A percentile compares a stretch with the other conserved stretches of the same genome.
Conservation (phyloP, 2,888 invertebrate species). For the Macaria liturata region DNA sequence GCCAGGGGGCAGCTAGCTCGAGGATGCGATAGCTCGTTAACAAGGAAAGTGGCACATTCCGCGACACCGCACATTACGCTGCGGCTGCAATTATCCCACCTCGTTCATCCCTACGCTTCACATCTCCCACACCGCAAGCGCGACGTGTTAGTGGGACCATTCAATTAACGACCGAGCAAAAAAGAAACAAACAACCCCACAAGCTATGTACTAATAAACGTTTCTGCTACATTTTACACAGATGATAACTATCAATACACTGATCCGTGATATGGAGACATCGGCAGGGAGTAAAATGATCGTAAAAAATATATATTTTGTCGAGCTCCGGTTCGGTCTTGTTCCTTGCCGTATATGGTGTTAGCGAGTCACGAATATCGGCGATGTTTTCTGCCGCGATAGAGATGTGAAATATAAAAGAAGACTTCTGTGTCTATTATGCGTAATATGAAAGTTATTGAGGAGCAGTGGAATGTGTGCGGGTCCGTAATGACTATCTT, state of each 20-base stretch:
- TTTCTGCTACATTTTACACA: too few species aligned
- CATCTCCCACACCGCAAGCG: conserved; percentile 31
- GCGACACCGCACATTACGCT: conserved; percentile 69
- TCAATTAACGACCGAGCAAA: conserved; percentile 17
- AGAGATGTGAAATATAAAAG: too few species aligned
- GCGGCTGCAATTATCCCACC: conserved; percentile 62
- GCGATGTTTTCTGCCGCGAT: too few species aligned
- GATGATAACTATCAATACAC: too few species aligned
- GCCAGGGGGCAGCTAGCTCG: conserved; percentile 22
- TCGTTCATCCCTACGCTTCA: conserved; percentile 35
- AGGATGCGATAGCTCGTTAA: conserved; percentile 67
- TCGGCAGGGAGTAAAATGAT: too few species aligned
- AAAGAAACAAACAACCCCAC: background rate
- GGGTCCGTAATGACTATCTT: conserved; percentile 49
- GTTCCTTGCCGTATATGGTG: too few species aligned
- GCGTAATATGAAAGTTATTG: conserved; percentile 40
- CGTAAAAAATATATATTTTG: too few species aligned
- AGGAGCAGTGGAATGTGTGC: conserved; percentile 51
- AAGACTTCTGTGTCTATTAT: conserved; percentile 24
- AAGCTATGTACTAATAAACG: too few species aligned
- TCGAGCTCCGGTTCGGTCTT: too few species aligned
- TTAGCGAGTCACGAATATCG: too few species aligned
- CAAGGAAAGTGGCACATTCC: conserved; percentile 69
- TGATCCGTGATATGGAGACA: too few species aligned
- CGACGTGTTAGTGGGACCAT: conserved; percentile 15